A percentile compares a stretch with the other conserved stretches of the same genome.
phyloP scores from a whole-genome alignment of 2,797 vertebrate genomes.

The Emydoidea blandingii region DNA sequence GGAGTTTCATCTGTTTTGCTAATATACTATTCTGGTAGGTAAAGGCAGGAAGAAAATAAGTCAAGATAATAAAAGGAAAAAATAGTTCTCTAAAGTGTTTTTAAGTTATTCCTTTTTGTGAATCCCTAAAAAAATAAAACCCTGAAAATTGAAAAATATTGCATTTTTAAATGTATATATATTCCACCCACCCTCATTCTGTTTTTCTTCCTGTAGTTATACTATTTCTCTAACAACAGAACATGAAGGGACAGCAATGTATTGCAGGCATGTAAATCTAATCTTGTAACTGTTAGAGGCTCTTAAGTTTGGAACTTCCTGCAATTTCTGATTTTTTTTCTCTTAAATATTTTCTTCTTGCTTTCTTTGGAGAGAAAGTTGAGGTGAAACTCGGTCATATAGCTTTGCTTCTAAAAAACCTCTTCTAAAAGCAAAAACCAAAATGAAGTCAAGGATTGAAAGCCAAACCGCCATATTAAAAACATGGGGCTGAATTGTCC shows the following conservation, averaged over 20 bases:
- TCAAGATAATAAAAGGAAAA: not conserved
- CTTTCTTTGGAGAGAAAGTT: not conserved
- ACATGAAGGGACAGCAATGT: not conserved
- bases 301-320: not conserved
- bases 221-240: not conserved
- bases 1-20: not conserved
- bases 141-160: not conserved
- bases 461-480: not conserved
- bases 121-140: not conserved
- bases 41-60: not conserved
- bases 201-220: not conserved
- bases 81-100: not conserved
- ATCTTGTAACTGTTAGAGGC: not conserved
- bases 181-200: not conserved
- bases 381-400: not conserved
- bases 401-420: not conserved
- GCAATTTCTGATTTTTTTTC: accelerated
- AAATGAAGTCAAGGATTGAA: not conserved
- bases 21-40: not conserved
- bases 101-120: not conserved
- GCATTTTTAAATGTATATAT: not conserved
- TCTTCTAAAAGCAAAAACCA: not conserved
- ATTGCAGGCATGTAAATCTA: not conserved
- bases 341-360: not conserved
- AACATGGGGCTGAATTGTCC: not conserved